A percentile compares a stretch with the other conserved stretches of the same genome.
Conservation (phyloP, 1,140 invertebrate genomes). For the Armadillidium nasatum region DNA sequence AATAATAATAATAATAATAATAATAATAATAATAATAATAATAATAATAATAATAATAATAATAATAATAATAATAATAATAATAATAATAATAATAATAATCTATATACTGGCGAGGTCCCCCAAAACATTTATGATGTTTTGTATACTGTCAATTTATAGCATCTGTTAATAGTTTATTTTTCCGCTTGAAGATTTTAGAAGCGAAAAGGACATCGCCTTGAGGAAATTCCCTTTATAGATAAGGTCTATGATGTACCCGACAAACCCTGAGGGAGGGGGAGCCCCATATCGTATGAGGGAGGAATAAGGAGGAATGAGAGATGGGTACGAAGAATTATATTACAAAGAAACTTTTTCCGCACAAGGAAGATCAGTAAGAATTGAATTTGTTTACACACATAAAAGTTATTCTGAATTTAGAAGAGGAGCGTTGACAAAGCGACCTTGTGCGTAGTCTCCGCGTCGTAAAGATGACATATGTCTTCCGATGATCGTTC, state of each 20-base stretch:
- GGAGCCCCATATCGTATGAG: background rate
- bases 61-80: too few relatives aligned
- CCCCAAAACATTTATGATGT: background rate
- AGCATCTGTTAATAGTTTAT: slow-evolving; percentile 9
- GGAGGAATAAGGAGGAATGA: background rate
- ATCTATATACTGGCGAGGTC: background rate
- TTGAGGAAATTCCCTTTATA: background rate
- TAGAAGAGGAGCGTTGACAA: background rate
- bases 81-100: too few relatives aligned
- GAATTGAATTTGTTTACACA: slow-evolving; percentile 2
- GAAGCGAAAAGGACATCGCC: background rate
- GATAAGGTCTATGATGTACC: background rate
- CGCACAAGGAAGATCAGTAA: background rate
- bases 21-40: too few relatives aligned
- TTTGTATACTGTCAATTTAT: background rate
- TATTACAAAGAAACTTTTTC: background rate
- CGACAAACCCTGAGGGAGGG: background rate
- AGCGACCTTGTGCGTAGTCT: background rate
- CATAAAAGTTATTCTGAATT: background rate
- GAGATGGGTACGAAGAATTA: background rate
- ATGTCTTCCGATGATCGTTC: background rate
- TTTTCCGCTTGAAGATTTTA: background rate
- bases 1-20: too few relatives aligned
- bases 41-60: too few relatives aligned
- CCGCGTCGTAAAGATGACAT: slow-evolving; percentile 1